Base-by-base conservation (phyloP, 2,888 invertebrate genomes). In the Suillia variegata region DNA sequence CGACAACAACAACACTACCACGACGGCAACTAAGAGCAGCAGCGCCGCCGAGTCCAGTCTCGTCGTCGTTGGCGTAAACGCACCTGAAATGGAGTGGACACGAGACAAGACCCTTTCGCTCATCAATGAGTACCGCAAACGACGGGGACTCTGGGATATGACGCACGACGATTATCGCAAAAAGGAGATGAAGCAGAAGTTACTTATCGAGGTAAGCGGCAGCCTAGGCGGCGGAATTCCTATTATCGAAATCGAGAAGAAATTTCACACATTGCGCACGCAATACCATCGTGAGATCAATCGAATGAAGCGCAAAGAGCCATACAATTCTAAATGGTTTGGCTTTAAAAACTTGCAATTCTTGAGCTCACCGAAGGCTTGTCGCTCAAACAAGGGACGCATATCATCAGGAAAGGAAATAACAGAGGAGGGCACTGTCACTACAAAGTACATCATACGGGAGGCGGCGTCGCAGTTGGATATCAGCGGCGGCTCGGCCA, bases 261-360 rank as follows among this genome's bases (percentile, higher is more conserved):
- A 87, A 66, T 86, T 87, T 54, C 87, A 87, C 64, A 87, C 87
- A 60, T 77, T 87, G 38, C 81, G 87, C 3, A 87, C 87, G 1
- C 87, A 87, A 62, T 87, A 87, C 66, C 87, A 87, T 67, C 83
- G 87, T 5, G 87, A 87, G 67, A 84, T 85, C 4, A 84, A 84
- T 45, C 82, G 85, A 38, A 86, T 86, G 81, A 81, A 84, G 13
- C 81, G 85, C 22, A 85, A 83, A 1, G 85, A 85, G 56, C 85
- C 84, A 2, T 85, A 86, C 8, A 83, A 83, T 60, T 85, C 86
- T 15, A 83, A 83, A 74, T 80, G 80, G 80, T 86, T 86, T 68
- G 87, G 87, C 3, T 87, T 84, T 59, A 86, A 86, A 64, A 86
- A 85, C 75, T 78, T 87, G 47, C 85, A 85, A 68, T 87, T 87